Base-by-base conservation (phyloP, 2,888 invertebrate genomes). In the Fissipunctia ypsillon region DNA sequence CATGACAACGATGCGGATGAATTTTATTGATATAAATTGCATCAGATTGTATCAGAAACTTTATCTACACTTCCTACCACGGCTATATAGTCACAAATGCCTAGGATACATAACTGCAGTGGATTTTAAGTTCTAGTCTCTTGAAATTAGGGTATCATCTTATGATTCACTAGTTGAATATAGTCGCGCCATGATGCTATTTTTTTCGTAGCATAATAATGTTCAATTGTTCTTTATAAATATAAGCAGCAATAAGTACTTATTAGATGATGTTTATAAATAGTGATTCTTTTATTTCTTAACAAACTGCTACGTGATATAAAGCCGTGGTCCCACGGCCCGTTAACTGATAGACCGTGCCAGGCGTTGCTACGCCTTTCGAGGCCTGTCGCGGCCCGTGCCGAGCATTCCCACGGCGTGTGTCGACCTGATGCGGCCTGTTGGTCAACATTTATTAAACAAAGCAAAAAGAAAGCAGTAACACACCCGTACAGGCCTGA, bases 171-270 rank as follows among this genome's bases (percentile, higher is more conserved):
- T 61, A 41, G 19, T 52, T 43, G 45, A 12, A 54, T 22, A 6
- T 6, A 38, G 16, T 31, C 22, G 28, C 45, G 56, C 35, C n/a
- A 61, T n/a, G 2, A 19, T 54, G 16, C 12, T 22, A 22, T 48
- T 52, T 63, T 61, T 73, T 63, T 73, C 41, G 19, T 48, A 19
- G 25, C 14, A 50, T 56, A 48, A 45, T 69, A 67, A 59, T 67
- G 12, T 41, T n/a, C 66, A 64, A 79, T 70, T 81, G 67, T 83
- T 83, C 50, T 72, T 59, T 35, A 28, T 50, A 41, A 61, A 45
- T 19, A 63, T 78, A 73, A 73, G 35, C 28, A 56, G 19, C 19
- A 14, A 19, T 41, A 19, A 41, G 9, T 25, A 31, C 28, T 48
- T 28, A 50, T 48, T 28, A 50, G 25, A 61, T 80, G 14, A 60